Evolutionary conservation across 2,888 invertebrate species (phyloP).

Genomic region (Pandemis heparana): DNA sequence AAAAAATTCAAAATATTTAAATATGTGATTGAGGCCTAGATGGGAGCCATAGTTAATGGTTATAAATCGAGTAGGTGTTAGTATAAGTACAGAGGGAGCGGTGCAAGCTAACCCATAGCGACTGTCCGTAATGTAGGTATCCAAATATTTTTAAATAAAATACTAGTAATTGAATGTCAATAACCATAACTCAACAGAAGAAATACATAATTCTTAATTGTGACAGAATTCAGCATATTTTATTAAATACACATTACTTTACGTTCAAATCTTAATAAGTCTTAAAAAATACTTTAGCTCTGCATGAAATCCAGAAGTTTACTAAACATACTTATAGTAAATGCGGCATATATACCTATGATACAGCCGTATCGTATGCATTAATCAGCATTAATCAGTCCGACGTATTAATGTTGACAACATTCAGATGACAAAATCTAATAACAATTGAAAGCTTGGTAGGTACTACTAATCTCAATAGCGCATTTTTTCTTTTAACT

Average conservation of each 20-base stretch:
- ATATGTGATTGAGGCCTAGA: no score
- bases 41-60: no score
- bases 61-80: no score
- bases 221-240: not conserved
- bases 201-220: not conserved
- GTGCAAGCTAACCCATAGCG: no score
- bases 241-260: not conserved
- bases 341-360: not conserved
- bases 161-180: not conserved
- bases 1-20: no score
- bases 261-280: not conserved
- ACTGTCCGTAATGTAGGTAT: no score
- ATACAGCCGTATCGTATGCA: not conserved
- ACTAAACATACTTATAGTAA: not conserved
- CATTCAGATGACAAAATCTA: not conserved
- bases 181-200: not conserved
- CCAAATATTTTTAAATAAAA: not conserved
- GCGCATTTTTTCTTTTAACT: no score
- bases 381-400: not conserved
- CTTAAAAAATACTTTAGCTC: not conserved
- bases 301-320: not conserved
- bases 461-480: no score
- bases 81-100: no score
- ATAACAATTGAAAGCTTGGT: not conserved
- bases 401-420: not conserved